Base-by-base conservation (phyloP, 92 coral and sea anemone genomes). In the Diadumene lineata region DNA sequence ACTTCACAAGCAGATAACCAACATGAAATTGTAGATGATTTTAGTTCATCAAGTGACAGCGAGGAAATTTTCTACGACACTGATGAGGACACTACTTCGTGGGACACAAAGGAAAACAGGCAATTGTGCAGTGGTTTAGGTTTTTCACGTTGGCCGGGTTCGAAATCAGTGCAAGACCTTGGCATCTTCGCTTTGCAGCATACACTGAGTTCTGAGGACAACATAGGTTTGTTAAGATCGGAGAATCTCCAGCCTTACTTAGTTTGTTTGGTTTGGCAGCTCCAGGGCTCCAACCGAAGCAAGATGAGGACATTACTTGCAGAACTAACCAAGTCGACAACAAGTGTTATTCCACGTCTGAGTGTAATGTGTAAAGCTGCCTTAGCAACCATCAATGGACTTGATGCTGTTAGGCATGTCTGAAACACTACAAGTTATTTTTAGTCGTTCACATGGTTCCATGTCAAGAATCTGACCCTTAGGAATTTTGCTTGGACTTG, bases 121-220 rank as follows among this genome's bases (percentile, higher is more conserved):
- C 32, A n/a, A 16, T 13, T 4, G n/a, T 23, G 33, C 26, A 53
- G 33, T 31, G 50, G 19, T 17, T 38, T 53, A 11, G 78, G 78
- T 43, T 22, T 24, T 43, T 73, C 58, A 33, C 70, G 60, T 17
- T 88, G 84, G 80, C 94, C 88, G 22, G 94, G 90, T 32, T 90
- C 94, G 23, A 31, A 73, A 46, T 66, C 85, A 6, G 84, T 80
- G 25, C 91, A 84, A 61, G 80, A 82, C 67, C 70, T 93, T 58
- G 98, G 96, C 7, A 75, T 93, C 27, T 90, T 93, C 61, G 82
- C 93, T 16, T 44, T 93, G 34, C 74, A 66, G 26, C 96, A 93
- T 77, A 79, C 84, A 66, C 76, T 85, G 21, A 75, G 72, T n/a
- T 51, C 81, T 2, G 73, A 73, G 22, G 87, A 76, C 46, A 93